A percentile compares a stretch with the other conserved stretches of the same genome.
Evolutionary conservation across 2,888 invertebrate species (phyloP).

Genomic region (Tolmerus cingulatus): DNA sequence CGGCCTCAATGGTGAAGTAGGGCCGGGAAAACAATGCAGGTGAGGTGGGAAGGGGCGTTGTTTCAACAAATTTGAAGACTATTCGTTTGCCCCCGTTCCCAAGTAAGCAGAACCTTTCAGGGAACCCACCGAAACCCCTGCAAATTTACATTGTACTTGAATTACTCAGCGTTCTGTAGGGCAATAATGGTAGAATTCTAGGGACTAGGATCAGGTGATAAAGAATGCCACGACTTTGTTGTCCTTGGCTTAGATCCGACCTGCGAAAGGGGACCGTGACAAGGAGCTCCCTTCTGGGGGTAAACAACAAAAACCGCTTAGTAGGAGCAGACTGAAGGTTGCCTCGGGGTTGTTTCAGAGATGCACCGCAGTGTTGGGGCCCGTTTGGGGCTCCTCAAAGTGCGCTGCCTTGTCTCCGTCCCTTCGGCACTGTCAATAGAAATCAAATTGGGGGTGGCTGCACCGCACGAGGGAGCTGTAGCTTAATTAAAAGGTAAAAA

Average conservation of each 20-base stretch:
- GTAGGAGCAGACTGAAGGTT: neutral
- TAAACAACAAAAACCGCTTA: neutral
- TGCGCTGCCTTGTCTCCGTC: neutral
- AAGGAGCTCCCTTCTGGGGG: neutral
- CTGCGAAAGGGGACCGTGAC: neutral
- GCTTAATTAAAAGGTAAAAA: neutral
- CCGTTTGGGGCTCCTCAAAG: neutral
- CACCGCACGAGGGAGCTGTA: neutral
- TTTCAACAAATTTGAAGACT: neutral
- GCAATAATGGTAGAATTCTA: neutral
- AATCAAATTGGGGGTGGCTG: neutral
- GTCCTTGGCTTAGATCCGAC: neutral
- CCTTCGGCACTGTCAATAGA: neutral
- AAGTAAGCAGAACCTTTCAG: neutral
- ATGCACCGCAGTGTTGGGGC: neutral
- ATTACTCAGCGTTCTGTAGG: neutral
- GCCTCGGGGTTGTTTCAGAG: neutral
- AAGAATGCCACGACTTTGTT: neutral
- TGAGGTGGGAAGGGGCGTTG: neutral
- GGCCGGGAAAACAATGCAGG: neutral
- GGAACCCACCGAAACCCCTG: neutral
- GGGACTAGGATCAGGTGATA: neutral
- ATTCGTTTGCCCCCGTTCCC: neutral
- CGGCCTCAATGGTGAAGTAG: neutral
- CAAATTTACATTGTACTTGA: constrained; percentile 18